Evolutionary conservation across 2,797 vertebrate species (phyloP), one percentile per base, ranked within the genome.

Genomic region (Coregonus ussuriensis): DNA sequence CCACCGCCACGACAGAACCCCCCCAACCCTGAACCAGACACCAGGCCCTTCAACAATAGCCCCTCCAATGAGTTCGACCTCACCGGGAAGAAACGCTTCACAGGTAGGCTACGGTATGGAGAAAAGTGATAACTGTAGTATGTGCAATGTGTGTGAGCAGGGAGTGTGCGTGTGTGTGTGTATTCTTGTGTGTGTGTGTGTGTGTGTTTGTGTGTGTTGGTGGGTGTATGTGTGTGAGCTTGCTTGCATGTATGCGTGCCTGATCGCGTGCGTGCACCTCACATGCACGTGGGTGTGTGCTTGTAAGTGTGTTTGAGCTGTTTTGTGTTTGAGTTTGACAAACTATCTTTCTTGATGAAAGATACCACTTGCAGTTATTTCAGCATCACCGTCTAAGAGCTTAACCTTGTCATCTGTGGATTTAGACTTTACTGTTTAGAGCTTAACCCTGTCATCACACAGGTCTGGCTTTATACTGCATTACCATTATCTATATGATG

Each of bases 71-170:
- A 96, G 89, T 96, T 95, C 67, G 98, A 99, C 84, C 91, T 95
- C 63, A 91, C 94, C 59, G 98, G 98, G 84, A 98, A 95, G 90
- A 98, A 96, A 74, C 93, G 98, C 74, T 99, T 99, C 92, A 96
- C 94, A 91, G 98, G 98, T 99, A 93, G 9, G 59, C 21, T 29
- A 63, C 25, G 59, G n/a, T 25, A 25, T 9, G 16, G 59, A 29
- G 16, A 25, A 63, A 63, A 21, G 21, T 13, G n/a, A 62, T 25
- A 9, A 25, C 21, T 29, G 59, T 65, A 25, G 13, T n/a, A 3
- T 37, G 29, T 15, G 35, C 35, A 47, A 37, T 62, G 59, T 62
- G 59, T 62, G 66, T 35, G 15, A 6, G 66, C 31, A 31, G 33
- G 54, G 41, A 53, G 74, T 52, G 63, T 63, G 16, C 37, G 56